phyloP scores from a whole-genome alignment of 2,113 vertebrate species.

The Brienomyrus longianalis region DNA sequence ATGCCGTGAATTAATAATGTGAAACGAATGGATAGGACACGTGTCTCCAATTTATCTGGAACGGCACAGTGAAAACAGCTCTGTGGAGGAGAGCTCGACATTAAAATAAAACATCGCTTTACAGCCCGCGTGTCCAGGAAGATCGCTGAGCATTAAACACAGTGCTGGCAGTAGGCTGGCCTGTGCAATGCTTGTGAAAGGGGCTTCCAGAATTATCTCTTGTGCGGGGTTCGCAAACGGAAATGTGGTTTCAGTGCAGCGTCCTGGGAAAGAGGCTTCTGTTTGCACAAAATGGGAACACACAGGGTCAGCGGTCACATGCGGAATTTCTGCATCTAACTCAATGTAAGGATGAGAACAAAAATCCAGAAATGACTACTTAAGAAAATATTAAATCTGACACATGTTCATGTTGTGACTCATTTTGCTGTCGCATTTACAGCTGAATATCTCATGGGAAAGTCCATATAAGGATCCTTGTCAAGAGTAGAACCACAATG shows the following conservation, averaged over 20 bases:
- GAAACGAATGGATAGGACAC: conserved; percentile 9
- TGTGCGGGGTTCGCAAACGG: not conserved
- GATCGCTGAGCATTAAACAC: not conserved
- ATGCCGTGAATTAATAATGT: conserved; percentile 12
- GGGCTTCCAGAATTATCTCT: not conserved
- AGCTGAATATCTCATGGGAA: not conserved
- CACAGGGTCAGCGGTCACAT: not conserved
- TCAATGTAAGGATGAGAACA: not conserved
- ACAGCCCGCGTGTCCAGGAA: not conserved
- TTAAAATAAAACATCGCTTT: conserved; percentile 10
- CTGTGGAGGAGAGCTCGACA: conserved; percentile 4
- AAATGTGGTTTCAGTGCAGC: not conserved
- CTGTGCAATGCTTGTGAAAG: not conserved
- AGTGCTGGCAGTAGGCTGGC: not conserved
- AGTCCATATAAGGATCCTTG: not conserved
- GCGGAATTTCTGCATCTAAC: not conserved
- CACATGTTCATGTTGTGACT: not conserved
- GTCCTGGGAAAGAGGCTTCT: not conserved
- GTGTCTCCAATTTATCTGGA: conserved; percentile 11
- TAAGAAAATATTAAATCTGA: not conserved
- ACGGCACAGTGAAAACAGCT: not conserved
- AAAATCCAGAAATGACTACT: not conserved
- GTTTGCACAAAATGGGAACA: not conserved
- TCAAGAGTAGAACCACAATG: not conserved
- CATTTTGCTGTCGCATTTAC: not conserved